Evolutionary conservation across 1,140 invertebrate species (phyloP).

Genomic region (Cherax quadricarinatus): DNA sequence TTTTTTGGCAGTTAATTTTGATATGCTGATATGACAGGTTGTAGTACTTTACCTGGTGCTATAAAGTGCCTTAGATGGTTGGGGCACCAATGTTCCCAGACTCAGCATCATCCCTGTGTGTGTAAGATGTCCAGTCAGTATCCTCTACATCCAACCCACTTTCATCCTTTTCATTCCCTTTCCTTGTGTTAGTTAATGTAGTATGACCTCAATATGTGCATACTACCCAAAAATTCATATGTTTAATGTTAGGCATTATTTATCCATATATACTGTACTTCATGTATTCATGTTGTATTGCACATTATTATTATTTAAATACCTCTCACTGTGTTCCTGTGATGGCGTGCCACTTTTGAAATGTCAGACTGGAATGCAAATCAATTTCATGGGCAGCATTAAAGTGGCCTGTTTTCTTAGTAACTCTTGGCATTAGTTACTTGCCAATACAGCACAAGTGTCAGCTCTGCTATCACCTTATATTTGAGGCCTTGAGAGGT

Average conservation of each 20-base stretch:
- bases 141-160: neutral
- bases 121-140: constrained; percentile 12
- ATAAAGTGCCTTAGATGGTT: constrained; percentile 69
- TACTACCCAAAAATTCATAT: constrained; percentile 48
- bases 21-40: constrained; percentile 45
- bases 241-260: constrained; percentile 63
- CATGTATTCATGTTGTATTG: constrained; percentile 46
- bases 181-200: constrained; percentile 42
- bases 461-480: constrained; percentile 23
- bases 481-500: constrained; percentile 2
- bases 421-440: constrained; percentile 13
- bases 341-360: constrained; percentile 8
- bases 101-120: neutral
- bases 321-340: constrained; percentile 46
- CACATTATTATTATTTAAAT: constrained; percentile 45
- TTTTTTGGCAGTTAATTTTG: constrained; percentile 1
- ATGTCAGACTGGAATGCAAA: constrained; percentile 39
- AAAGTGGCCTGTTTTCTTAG: constrained; percentile 6
- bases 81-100: constrained; percentile 55
- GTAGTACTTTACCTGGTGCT: constrained; percentile 67
- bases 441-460: constrained; percentile 5
- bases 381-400: constrained; percentile 22
- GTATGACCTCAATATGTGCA: constrained; percentile 45
- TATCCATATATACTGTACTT: constrained; percentile 52
- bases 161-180: constrained; percentile 18